Base-by-base conservation (phyloP, 2,113 vertebrate species). In the Silurus glanis region DNA sequence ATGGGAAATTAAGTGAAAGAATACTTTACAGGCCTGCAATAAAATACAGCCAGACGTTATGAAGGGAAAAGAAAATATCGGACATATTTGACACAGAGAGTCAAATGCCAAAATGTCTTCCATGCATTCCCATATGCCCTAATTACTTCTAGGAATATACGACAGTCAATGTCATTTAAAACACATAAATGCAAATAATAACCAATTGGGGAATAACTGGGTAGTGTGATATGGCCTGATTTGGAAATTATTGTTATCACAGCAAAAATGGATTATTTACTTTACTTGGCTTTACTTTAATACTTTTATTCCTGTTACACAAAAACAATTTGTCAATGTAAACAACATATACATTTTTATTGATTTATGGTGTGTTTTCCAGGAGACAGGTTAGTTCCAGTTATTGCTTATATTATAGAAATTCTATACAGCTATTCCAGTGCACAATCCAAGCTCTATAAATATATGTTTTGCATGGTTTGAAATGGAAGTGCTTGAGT, bases 11-110 rank as follows among this genome's bases (percentile, higher is more conserved):
- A 49, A 85, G 56, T 51, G 23, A 58, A 80, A 51, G 23, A 56
- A 72, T 59, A 51, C 45, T 9, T 80, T 67, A 47, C 47, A 85
- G 83, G 67, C 23, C 28, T 28, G 25, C 47, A 85, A 67, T 56
- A 55, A 59, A 19, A 84, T 23, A 74, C 28, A 59, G 47, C 51
- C 25, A 37, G 66, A 58, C 12, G 56, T 58, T 53, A 58, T 23
- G 45, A 6, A 21, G 45, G 25, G 49, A 62, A 56, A 56, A 51
- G 45, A 47, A 14, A 62, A n/a, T 58, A 28, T 19, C 6, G 23
- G 17, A 58, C 21, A 56, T 17, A 37, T 37, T 37, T 37, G 37
- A 37, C 37, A 37, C 37, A 37, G 17, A 53, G 49, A 53, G 47
- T 74, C 19, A 23, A 12, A 23, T 0, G 9, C 19, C 47, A 47